These are phyloP conservation scores for Calidris pygmaea DNA, from an alignment of 2,113 vertebrate species.

Conservation along the genomic window DNA sequence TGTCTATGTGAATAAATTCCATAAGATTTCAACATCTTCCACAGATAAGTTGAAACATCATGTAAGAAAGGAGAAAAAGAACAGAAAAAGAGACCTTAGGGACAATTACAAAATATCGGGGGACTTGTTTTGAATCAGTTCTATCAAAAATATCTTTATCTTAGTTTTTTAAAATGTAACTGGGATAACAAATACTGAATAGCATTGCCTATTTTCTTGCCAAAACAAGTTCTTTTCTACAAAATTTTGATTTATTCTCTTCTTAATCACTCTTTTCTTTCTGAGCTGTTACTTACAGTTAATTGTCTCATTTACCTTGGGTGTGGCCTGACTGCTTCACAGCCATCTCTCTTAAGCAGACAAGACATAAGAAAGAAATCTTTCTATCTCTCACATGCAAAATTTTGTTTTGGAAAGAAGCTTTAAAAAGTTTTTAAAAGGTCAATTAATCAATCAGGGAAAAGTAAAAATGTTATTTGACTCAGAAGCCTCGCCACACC, in stretches of 20 bases:
- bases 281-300: neutral
- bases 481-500: neutral
- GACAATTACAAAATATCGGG: neutral
- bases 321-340: neutral
- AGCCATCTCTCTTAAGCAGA: neutral
- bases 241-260: neutral
- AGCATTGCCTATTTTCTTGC: neutral
- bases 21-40: neutral
- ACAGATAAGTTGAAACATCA: neutral
- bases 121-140: neutral
- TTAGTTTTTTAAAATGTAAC: neutral
- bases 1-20: neutral
- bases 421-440: conserved; percentile 55
- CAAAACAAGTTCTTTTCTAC: neutral
- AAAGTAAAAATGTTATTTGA: conserved; percentile 61
- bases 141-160: neutral
- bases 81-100: neutral
- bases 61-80: neutral
- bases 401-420: conserved; percentile 36
- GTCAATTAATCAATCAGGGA: conserved; percentile 63
- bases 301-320: neutral
- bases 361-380: neutral
- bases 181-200: neutral
- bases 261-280: neutral
- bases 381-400: conserved; percentile 1